phyloP scores from a whole-genome alignment of 2,113 vertebrate species.

The Microtus ochrogaster region DNA sequence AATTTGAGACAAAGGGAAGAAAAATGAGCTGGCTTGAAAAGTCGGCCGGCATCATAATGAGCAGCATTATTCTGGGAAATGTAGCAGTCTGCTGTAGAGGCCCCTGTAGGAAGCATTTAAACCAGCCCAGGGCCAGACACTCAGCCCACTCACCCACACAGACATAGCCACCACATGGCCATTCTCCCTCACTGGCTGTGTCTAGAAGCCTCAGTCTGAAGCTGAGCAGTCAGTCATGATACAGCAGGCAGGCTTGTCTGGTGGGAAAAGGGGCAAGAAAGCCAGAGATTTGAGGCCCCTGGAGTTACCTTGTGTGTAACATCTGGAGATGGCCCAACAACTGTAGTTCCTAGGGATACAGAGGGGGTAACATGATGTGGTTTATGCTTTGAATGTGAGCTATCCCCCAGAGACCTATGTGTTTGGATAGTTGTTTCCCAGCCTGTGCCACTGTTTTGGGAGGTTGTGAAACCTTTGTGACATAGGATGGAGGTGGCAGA shows the following conservation, averaged over 20 bases:
- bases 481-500: not conserved
- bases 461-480: not conserved
- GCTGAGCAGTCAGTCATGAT: not conserved
- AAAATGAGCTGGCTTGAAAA: slow-evolving; percentile 87
- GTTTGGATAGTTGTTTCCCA: not conserved
- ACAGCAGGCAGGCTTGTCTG: not conserved
- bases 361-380: rapidly evolving
- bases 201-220: not conserved
- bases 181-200: rapidly evolving
- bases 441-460: not conserved
- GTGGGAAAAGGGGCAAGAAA: not conserved
- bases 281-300: not conserved
- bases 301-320: not conserved
- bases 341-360: not conserved
- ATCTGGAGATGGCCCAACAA: not conserved
- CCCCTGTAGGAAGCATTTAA: slow-evolving; percentile 60
- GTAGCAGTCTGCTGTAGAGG: slow-evolving; percentile 67
- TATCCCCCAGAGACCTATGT: not conserved
- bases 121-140: slow-evolving; percentile 63
- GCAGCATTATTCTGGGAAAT: slow-evolving; percentile 84
- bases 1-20: slow-evolving; percentile 88
- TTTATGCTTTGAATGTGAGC: not conserved
- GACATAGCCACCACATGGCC: not conserved
- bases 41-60: slow-evolving; percentile 86
- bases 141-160: not conserved